These are phyloP conservation scores for Manis javanica DNA, from an alignment of 2,797 vertebrate genomes.

Conservation along the genomic window DNA sequence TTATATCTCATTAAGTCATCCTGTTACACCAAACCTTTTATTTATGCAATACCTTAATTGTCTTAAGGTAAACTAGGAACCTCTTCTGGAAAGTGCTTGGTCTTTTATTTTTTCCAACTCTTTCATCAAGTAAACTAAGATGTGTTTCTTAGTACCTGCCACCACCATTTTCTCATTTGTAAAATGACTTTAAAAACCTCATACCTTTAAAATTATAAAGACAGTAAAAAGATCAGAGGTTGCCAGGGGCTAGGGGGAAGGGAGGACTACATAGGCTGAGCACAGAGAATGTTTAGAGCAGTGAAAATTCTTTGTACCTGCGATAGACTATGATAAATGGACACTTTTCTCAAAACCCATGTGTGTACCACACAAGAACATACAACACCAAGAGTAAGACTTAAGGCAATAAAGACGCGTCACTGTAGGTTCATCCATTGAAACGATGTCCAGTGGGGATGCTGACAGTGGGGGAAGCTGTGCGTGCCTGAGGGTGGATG, in stretches of 20 bases:
- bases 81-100: background rate
- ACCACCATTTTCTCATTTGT: conserved; percentile 40
- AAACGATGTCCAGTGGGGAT: background rate
- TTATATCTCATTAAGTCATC: background rate
- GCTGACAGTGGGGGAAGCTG: too few relatives aligned
- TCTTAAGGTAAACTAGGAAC: background rate
- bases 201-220: background rate
- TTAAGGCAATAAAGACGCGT: too few relatives aligned
- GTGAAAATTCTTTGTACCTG: background rate
- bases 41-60: background rate
- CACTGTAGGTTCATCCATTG: accelerated
- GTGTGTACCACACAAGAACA: background rate
- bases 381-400: background rate
- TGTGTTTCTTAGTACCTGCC: background rate
- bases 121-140: background rate
- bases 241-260: background rate
- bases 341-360: background rate
- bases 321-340: too few relatives aligned
- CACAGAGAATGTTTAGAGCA: background rate
- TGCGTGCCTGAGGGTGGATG: accelerated
- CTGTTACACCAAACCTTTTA: background rate
- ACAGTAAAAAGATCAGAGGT: background rate
- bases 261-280: background rate
- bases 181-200: conserved; percentile 21
- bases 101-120: background rate